Base-by-base conservation (phyloP, 2,888 invertebrate genomes). In the Merodon equestris region DNA sequence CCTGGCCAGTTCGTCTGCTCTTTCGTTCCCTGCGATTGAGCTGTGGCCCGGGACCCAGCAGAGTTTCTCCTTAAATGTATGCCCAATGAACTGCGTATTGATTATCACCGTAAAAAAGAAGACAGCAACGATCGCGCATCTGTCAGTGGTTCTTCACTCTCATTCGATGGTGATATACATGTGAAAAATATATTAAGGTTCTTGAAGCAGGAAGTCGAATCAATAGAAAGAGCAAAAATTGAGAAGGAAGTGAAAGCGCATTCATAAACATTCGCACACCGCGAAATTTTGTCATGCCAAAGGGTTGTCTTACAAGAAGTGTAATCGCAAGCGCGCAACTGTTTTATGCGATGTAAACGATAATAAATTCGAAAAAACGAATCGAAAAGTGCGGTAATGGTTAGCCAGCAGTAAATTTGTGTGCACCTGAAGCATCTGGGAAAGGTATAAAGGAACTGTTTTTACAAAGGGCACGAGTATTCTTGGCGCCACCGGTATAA, bases 151-250 rank as follows among this genome's bases (percentile, higher is more conserved):
- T 57, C 58, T n/a, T 48, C 58, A 18, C 38, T 60, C 15, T 60
- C 60, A 5, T 60, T 60, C 40, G 60, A 60, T 12, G 60, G 60
- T n/a, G 60, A 60, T 18, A 50, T 27, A 40, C 60, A 60, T 10
- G 50, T 60, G 5, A 60, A 50, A 17, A 60, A 60, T n/a, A 60
- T 60, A 13, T 34, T 60, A 1, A 17, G 34, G 13, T 50, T 60
- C 12, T 36, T 60, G n/a, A 48, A 58, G 15, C 18, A 60, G 27
- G 38, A 34, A 48, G 48, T 60, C 3, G 48, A 60, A 17, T 60
- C 60, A 12, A 48, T 36, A 12, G 51, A 53, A 36, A 53, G 36
- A 53, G 36, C 51, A 14, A 17, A 34, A 5, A 19, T 34, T 34
- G 51, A 14, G 17, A 58, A 48, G 18, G 7, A 5, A n/a, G 13